Percentiles rank a stretch among this genome's conserved stretches.
Evolutionary conservation across 2,797 vertebrate genomes (phyloP).

Genomic region (Chelidonichthys spinosus): DNA sequence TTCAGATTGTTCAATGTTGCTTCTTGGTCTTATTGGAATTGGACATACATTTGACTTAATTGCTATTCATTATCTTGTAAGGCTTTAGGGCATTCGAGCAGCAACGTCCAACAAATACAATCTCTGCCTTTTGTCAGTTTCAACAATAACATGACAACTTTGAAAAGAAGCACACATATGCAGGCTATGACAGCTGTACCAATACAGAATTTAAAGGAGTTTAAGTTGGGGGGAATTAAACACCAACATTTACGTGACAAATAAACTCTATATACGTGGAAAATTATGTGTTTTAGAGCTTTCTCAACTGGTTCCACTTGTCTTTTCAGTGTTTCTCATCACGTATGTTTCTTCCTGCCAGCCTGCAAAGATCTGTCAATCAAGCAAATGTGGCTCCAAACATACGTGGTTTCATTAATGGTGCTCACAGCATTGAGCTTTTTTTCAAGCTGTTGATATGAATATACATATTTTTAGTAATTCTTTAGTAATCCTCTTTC

Average conservation of each 20-base stretch:
- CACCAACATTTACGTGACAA: slow-evolving; percentile 43
- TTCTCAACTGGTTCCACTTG: slow-evolving; percentile 55
- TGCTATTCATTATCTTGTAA: slow-evolving; percentile 80
- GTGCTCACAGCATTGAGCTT: slow-evolving; percentile 18
- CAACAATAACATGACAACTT: slow-evolving; percentile 64
- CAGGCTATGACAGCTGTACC: slow-evolving; percentile 48
- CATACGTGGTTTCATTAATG: slow-evolving; percentile 26
- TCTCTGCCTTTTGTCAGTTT: slow-evolving; percentile 79
- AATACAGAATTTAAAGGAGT: slow-evolving; percentile 53
- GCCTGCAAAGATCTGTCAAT: slow-evolving; percentile 32
- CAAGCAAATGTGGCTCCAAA: slow-evolving; percentile 21
- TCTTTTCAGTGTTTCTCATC: slow-evolving; percentile 53
- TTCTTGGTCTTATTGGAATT: slow-evolving; percentile 60
- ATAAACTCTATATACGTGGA: slow-evolving; percentile 4
- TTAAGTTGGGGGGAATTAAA: slow-evolving; percentile 37
- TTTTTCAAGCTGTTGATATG: background rate
- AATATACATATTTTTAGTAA: background rate
- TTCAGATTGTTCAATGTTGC: slow-evolving; percentile 54
- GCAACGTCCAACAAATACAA: slow-evolving; percentile 86
- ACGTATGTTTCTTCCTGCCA: slow-evolving; percentile 7
- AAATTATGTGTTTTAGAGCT: slow-evolving; percentile 32
- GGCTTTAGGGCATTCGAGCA: slow-evolving; percentile 88
- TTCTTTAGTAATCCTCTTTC: background rate
- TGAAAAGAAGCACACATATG: slow-evolving; percentile 66
- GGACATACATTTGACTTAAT: slow-evolving; percentile 66